Evolutionary conservation across 2,888 invertebrate genomes (phyloP).

Genomic region (Agapostemon virescens): DNA sequence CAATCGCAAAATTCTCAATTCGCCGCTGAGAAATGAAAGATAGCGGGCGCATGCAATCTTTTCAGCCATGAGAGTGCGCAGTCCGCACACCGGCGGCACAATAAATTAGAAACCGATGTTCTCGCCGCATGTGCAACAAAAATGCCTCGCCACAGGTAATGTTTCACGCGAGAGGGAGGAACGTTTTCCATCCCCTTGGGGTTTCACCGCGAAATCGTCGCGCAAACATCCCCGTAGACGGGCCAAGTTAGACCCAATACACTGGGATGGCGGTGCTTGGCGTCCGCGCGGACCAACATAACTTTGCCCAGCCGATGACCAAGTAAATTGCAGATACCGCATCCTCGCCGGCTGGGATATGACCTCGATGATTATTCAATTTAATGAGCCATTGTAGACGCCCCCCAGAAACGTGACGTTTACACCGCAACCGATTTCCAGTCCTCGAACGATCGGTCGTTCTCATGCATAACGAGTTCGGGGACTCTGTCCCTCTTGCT

Average conservation of each 20-base stretch:
- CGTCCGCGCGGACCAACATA: slow-evolving; percentile 45
- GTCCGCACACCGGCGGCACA: neutral
- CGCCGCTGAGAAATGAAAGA: neutral
- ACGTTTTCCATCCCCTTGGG: neutral
- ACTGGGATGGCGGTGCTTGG: slow-evolving; percentile 26
- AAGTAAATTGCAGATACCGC: slow-evolving; percentile 62
- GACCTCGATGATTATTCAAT: slow-evolving; percentile 74
- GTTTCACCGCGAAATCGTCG: slow-evolving; percentile 19
- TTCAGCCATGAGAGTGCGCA: neutral
- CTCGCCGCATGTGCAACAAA: neutral
- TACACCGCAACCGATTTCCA: slow-evolving; percentile 71
- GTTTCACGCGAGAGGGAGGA: neutral
- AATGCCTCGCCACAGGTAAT: neutral
- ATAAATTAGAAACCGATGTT: slow-evolving; percentile 1
- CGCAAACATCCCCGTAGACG: slow-evolving; percentile 29
- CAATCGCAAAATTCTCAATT: neutral
- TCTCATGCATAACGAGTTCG: slow-evolving; percentile 66
- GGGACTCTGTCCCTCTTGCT: slow-evolving; percentile 20
- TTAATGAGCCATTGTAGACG: slow-evolving; percentile 74
- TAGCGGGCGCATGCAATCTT: neutral
- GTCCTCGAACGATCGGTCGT: slow-evolving; percentile 60
- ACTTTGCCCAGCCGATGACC: slow-evolving; percentile 54
- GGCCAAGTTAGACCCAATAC: slow-evolving; percentile 32
- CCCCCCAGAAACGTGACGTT: slow-evolving; percentile 75
- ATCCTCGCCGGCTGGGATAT: slow-evolving; percentile 58